Evolutionary conservation across 2,113 vertebrate genomes (phyloP).

Genomic region (Bolborhynchus lineola): DNA sequence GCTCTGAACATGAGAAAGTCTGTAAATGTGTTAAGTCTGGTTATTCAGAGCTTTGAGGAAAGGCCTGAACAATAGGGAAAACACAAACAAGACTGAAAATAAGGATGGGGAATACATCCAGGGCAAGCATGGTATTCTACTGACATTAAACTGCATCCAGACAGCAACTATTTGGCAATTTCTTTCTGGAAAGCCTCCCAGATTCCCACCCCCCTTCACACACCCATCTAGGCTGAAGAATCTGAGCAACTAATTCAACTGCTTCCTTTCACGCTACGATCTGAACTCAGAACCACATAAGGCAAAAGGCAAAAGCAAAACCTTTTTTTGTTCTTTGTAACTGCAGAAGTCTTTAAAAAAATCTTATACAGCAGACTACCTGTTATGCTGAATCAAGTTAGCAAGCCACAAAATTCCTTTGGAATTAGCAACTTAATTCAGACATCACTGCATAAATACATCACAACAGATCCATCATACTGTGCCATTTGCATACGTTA

Average conservation of each 20-base stretch:
- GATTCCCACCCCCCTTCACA: background rate
- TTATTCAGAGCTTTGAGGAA: background rate
- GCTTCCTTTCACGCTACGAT: background rate
- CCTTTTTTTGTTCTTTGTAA: background rate
- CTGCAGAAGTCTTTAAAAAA: background rate
- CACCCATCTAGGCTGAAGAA: conserved; percentile 1
- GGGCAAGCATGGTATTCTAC: conserved; percentile 16
- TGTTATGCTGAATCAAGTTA: background rate
- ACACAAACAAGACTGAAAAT: conserved; percentile 15
- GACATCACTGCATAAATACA: background rate
- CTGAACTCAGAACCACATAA: background rate
- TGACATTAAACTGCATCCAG: conserved; percentile 40
- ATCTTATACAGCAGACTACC: background rate
- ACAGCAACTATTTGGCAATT: conserved; percentile 43
- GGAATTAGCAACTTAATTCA: background rate
- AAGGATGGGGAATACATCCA: background rate
- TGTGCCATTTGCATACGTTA: background rate
- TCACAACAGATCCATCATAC: background rate
- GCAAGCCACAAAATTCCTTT: background rate
- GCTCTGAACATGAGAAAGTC: background rate
- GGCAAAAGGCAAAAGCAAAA: background rate
- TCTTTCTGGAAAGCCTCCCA: conserved; percentile 43
- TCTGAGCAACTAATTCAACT: conserved; percentile 15
- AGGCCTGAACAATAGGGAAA: conserved; percentile 9
- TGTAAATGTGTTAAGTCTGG: background rate